Evolutionary conservation across 2,888 invertebrate species (phyloP).

Genomic region (Gortyna flavago): DNA sequence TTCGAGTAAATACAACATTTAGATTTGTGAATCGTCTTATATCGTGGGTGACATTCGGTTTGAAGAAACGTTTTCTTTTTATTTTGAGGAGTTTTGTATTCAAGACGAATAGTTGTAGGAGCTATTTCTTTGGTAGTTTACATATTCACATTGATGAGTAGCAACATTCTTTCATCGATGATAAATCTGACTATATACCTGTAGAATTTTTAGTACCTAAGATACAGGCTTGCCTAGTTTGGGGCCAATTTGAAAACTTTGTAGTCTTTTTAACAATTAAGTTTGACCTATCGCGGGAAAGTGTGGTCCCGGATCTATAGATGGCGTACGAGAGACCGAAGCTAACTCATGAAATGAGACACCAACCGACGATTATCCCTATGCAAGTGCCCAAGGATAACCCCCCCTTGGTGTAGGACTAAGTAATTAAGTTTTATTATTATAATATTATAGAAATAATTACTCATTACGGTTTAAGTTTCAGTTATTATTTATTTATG

Average conservation of each 20-base stretch:
- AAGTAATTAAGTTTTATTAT: background rate
- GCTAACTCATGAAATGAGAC: background rate
- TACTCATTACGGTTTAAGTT: background rate
- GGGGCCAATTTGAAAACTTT: background rate
- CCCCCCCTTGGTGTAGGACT: background rate
- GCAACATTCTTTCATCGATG: background rate
- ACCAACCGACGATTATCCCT: background rate
- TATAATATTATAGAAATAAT: background rate
- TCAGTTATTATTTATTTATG: background rate
- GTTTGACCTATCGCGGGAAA: background rate
- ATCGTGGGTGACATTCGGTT: conserved; percentile 22
- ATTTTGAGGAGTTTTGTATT: conserved; percentile 29
- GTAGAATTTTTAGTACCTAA: background rate
- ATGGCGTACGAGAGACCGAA: background rate
- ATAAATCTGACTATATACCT: background rate
- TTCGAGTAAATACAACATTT: conserved; percentile 19
- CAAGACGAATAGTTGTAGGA: background rate
- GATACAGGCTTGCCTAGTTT: background rate
- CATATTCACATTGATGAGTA: background rate
- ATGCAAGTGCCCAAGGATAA: background rate
- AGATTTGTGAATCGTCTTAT: conserved; percentile 22
- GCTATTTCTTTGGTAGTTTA: conserved; percentile 7
- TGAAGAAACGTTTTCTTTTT: conserved; percentile 28
- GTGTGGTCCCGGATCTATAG: background rate
- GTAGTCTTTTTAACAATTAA: background rate